phyloP scores from a whole-genome alignment of 1,140 invertebrate genomes.

The Phymorhynchus buccinoides region DNA sequence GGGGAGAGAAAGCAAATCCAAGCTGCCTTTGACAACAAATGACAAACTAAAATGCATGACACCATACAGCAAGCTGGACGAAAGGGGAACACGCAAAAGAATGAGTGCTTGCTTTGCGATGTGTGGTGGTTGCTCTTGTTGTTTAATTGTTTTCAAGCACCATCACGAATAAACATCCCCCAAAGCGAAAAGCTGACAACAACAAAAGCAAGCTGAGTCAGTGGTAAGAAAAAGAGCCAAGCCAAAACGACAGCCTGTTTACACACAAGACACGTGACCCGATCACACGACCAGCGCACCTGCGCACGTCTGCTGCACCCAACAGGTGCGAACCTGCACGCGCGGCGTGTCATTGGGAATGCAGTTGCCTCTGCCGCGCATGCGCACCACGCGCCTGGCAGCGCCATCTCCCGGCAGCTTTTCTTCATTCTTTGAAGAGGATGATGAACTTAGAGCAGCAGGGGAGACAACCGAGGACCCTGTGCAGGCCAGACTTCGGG shows the following conservation, averaged over 20 bases:
- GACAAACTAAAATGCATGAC: neutral
- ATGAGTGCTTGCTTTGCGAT: no score
- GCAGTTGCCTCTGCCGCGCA: constrained; percentile 16
- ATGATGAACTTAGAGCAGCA: neutral
- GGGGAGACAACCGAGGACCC: neutral
- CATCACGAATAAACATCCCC: no score
- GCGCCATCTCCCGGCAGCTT: neutral
- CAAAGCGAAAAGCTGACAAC: neutral
- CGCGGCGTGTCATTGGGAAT: constrained; percentile 28
- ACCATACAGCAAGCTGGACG: no score
- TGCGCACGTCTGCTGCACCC: constrained; percentile 30
- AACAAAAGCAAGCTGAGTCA: neutral
- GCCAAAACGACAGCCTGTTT: no score
- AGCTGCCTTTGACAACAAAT: neutral
- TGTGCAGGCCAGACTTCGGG: constrained; percentile 41
- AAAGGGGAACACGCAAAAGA: neutral
- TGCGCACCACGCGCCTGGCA: neutral
- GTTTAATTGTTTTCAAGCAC: no score
- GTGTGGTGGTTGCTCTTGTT: no score
- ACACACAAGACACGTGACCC: neutral
- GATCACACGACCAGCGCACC: constrained; percentile 8
- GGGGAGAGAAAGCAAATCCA: neutral
- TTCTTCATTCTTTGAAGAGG: neutral
- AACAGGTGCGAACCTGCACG: constrained; percentile 33
- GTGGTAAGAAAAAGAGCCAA: no score